Percentiles rank a stretch among this genome's conserved stretches.
Evolutionary conservation across 1,140 invertebrate genomes (phyloP).

Genomic region (Habropoda laboriosa): DNA sequence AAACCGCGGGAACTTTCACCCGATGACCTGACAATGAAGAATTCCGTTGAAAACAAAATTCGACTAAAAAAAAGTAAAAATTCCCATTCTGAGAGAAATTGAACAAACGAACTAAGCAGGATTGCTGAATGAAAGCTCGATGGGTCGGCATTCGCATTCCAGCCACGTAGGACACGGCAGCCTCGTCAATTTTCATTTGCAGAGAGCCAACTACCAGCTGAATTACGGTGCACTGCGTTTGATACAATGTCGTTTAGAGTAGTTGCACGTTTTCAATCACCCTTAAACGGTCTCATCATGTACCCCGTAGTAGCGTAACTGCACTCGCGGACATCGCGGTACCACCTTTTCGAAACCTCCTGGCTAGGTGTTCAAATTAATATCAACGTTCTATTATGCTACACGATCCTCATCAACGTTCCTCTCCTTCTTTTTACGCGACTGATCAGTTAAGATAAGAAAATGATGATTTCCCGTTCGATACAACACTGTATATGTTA

Average conservation of each 20-base stretch:
- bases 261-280: neutral
- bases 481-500: neutral
- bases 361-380: neutral
- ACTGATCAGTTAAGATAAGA: neutral
- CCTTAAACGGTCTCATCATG: slow-evolving; percentile 1
- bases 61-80: too few species aligned
- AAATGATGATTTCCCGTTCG: neutral
- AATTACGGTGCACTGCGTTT: neutral
- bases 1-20: too few species aligned
- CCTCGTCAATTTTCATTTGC: neutral
- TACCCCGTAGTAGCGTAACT: neutral
- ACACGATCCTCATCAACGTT: neutral
- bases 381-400: neutral
- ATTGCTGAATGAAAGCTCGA: too few species aligned
- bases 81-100: neutral
- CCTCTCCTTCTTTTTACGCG: neutral
- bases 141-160: neutral
- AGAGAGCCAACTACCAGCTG: neutral
- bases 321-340: neutral
- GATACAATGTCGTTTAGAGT: neutral
- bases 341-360: neutral
- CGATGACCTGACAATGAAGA: too few species aligned
- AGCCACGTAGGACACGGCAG: neutral
- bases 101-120: neutral
- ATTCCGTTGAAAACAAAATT: too few species aligned